Evolutionary conservation across 2,113 vertebrate genomes (phyloP).

Genomic region (Cricetomys ansorgei): DNA sequence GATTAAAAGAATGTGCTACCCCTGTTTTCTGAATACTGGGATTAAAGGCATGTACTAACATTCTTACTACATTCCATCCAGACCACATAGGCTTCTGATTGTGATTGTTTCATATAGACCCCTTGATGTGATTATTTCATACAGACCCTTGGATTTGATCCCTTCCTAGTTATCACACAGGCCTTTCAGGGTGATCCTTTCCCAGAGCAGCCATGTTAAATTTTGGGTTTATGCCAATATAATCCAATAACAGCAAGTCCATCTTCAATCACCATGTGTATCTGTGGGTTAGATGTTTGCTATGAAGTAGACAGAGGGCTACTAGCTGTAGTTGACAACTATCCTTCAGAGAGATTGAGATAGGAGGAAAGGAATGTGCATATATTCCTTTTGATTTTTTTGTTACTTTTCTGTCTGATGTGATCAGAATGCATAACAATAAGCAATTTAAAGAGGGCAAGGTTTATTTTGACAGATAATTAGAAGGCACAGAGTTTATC

Average conservation of each 20-base stretch:
- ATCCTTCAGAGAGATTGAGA: not conserved
- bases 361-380: not conserved
- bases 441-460: not conserved
- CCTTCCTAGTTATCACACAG: too few species aligned
- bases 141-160: too few species aligned
- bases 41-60: too few species aligned
- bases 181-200: too few species aligned
- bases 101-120: too few species aligned
- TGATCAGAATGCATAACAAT: not conserved
- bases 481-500: too few species aligned
- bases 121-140: too few species aligned
- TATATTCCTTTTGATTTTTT: not conserved
- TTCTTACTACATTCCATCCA: too few species aligned
- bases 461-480: not conserved
- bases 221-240: not conserved
- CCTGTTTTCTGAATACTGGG: too few species aligned
- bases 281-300: not conserved
- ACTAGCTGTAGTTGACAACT: not conserved
- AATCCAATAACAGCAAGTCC: not conserved
- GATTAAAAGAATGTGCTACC: too few species aligned
- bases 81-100: too few species aligned
- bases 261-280: not conserved
- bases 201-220: too few species aligned
- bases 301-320: not conserved
- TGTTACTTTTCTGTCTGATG: not conserved